Base-by-base conservation (phyloP, 2,888 invertebrate species). In the Troides aeacus region DNA sequence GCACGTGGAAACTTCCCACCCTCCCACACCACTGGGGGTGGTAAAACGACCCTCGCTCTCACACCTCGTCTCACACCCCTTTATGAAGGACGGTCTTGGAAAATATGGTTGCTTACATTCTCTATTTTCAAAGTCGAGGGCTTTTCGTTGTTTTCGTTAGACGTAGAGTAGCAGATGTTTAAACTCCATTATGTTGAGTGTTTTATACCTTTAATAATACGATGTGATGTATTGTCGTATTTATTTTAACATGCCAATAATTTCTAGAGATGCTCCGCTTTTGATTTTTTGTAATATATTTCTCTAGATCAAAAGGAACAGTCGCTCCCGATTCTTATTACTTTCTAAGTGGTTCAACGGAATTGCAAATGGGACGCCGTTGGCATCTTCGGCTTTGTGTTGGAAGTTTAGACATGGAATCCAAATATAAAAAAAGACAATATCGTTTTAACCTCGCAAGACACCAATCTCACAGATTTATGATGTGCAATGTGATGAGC, bases 1-100 rank as follows among this genome's bases (percentile, higher is more conserved):
- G 73, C 71, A 68, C 71, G 71, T 70, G 73, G 74, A 81, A 4
- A 83, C 78, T 84, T 83, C 82, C 81, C 82, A 72, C 76, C 76
- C 75, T 74, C 15, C 30, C 23, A 78, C 75, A 74, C 78, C 78
- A 72, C 76, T 73, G 71, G 74, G 74, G 77, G 78, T 76, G 78
- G 74, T 72, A 75, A 69, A 74, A 78, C 70, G 68, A 71, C 72
- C 79, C 58, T 3, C 57, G 12, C 62, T 56, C 69, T 70, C 62
- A 58, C 72, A 58, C 68, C 59, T 36, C 18, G 36, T 64, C 64
- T 69, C 62, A 69, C 66, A 68, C 69, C 53, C 71, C 67, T 61
- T 59, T 71, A 42, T 68, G 67, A 66, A 69, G 70, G 74, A 76
- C 74, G 74, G 61, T 50, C 71, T 64, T 24, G 61, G 60, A 46